phyloP scores from a whole-genome alignment of 2,888 invertebrate species.

The Volucella inanis region DNA sequence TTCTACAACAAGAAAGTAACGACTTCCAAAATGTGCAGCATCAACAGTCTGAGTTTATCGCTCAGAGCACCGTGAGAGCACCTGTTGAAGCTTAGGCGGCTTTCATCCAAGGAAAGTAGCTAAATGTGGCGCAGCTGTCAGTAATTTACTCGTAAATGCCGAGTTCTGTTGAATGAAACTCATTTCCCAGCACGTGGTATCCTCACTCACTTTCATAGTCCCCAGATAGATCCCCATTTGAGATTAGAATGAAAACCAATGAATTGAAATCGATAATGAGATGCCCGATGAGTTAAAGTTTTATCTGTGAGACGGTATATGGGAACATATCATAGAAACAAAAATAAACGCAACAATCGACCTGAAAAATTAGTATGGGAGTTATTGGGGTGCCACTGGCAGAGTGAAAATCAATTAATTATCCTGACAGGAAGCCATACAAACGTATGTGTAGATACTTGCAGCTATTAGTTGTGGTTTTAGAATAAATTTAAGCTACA shows the following conservation, averaged over 20 bases:
- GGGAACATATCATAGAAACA: no score
- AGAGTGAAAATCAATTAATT: no score
- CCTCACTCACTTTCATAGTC: constrained; percentile 7
- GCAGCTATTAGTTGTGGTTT: no score
- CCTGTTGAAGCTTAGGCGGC: constrained; percentile 4
- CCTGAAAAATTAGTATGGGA: no score
- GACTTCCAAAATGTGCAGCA: background rate
- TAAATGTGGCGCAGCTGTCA: constrained; percentile 3
- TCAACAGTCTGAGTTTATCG: background rate
- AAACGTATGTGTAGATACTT: no score
- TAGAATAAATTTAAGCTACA: no score
- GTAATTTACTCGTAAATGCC: constrained; percentile 13
- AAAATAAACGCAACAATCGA: no score
- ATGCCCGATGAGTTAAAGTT: no score
- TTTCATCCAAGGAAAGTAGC: background rate
- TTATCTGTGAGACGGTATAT: no score
- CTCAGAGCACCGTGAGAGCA: background rate
- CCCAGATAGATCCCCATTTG: background rate
- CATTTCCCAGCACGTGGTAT: background rate
- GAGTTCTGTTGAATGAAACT: background rate
- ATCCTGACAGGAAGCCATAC: no score
- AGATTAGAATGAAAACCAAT: constrained; percentile 25
- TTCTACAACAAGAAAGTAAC: background rate
- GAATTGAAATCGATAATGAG: background rate
- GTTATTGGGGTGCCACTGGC: no score